Conservation (phyloP, 2,888 invertebrate genomes). For the Dorcus hopei region DNA sequence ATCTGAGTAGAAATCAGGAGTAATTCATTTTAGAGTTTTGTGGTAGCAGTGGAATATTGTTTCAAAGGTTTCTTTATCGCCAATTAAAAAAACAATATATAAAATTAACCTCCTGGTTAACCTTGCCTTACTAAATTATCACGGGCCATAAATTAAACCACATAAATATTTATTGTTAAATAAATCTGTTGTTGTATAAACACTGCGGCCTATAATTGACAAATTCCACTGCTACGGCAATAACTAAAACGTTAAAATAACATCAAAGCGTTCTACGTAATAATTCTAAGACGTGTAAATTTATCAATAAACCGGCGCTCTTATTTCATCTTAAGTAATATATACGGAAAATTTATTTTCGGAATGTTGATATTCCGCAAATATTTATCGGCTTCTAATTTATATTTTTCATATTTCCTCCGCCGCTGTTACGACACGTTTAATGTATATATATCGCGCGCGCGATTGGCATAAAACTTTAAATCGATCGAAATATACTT, state of each 20-base stretch:
- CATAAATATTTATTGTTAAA: too few relatives aligned
- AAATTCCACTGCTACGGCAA: not conserved
- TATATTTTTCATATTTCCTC: slow-evolving; percentile 1
- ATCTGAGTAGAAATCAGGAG: too few relatives aligned
- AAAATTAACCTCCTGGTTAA: too few relatives aligned
- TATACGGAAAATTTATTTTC: not conserved
- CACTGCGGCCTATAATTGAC: too few relatives aligned
- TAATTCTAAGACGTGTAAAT: slow-evolving; percentile 6
- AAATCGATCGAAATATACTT: not conserved
- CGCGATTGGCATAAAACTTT: not conserved
- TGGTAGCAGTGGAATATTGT: too few relatives aligned
- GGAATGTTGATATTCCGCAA: not conserved
- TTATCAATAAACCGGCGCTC: slow-evolving; percentile 8
- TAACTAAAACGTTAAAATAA: slow-evolving; percentile 2
- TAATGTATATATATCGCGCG: not conserved
- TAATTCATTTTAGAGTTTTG: too few relatives aligned
- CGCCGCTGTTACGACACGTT: not conserved
- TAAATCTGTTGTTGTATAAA: too few relatives aligned
- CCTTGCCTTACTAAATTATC: too few relatives aligned
- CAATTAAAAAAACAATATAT: too few relatives aligned
- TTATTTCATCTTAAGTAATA: slow-evolving; percentile 4
- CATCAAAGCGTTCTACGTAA: slow-evolving; percentile 5
- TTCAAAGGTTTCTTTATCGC: too few relatives aligned
- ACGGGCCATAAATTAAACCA: too few relatives aligned
- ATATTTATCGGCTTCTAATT: slow-evolving; percentile 5